Evolutionary conservation across 37 sponge, comb jelly and placozoan genomes (phyloP).

Genomic region (Aplysina aerophoba): DNA sequence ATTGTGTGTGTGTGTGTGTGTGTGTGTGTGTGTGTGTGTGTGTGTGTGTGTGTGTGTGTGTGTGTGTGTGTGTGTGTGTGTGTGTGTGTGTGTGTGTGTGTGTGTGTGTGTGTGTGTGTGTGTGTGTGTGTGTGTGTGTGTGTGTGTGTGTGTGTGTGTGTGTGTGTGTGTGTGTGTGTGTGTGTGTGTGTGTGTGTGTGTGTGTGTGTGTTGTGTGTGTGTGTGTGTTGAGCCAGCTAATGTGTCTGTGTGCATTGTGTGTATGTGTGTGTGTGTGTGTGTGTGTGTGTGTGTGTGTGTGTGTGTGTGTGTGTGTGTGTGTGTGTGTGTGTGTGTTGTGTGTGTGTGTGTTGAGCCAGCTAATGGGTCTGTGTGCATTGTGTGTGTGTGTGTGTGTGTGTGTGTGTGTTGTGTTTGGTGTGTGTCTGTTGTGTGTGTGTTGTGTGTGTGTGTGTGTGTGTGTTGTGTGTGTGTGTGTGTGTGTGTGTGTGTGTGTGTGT

Average conservation of each 20-base stretch:
- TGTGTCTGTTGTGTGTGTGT: too few species aligned
- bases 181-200: conserved; percentile 42
- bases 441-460: too few species aligned
- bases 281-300: conserved; percentile 52
- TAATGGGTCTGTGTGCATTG: conserved; percentile 45
- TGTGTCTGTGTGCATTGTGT: conserved; percentile 52
- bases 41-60: conserved; percentile 55
- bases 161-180: conserved; percentile 47
- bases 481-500: conserved; percentile 53
- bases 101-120: conserved; percentile 57
- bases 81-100: conserved; percentile 58
- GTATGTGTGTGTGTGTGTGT: conserved; percentile 52
- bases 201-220: conserved; percentile 30
- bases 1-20: too few species aligned
- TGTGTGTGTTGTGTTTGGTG: too few species aligned
- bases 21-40: too few species aligned
- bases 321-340: conserved; percentile 22
- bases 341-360: conserved; percentile 1
- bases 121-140: conserved; percentile 55
- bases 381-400: conserved; percentile 52
- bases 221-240: background rate
- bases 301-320: conserved; percentile 44
- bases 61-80: conserved; percentile 51
- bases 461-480: conserved; percentile 24
- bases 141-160: conserved; percentile 57